Evolutionary conservation across 2,888 invertebrate species (phyloP).

Genomic region (Cabera pusaria): DNA sequence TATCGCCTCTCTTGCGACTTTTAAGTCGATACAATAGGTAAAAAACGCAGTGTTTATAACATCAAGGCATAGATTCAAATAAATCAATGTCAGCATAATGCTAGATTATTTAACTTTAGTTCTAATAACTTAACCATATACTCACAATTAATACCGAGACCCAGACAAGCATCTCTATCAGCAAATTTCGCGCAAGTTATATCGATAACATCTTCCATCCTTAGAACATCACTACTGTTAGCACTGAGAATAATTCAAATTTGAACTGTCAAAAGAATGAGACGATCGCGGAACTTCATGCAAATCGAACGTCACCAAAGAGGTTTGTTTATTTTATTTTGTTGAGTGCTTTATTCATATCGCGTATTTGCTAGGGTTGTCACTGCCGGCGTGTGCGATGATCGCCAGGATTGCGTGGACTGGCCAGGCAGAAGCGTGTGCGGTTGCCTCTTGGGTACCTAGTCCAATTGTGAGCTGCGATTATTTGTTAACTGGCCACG

Average conservation of each 20-base stretch:
- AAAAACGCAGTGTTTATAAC: too few relatives aligned
- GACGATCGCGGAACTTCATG: neutral
- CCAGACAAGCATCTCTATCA: neutral
- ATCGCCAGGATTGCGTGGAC: slow-evolving; percentile 72
- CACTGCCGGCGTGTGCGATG: slow-evolving; percentile 56
- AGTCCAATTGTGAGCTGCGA: slow-evolving; percentile 76
- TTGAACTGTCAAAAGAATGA: slow-evolving; percentile 11
- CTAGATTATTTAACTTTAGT: too few relatives aligned
- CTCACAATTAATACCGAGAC: slow-evolving; percentile 7
- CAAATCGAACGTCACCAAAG: neutral
- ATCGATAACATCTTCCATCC: slow-evolving; percentile 25
- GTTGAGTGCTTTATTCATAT: slow-evolving; percentile 9
- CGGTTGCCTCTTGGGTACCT: slow-evolving; percentile 62
- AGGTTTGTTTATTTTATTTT: neutral
- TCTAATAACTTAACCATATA: too few relatives aligned
- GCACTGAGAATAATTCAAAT: slow-evolving; percentile 17
- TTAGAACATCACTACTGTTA: slow-evolving; percentile 29
- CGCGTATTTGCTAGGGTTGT: slow-evolving; percentile 41
- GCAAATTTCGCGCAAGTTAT: slow-evolving; percentile 5
- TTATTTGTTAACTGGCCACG: slow-evolving; percentile 80
- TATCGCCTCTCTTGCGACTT: too few relatives aligned
- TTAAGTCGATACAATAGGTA: too few relatives aligned
- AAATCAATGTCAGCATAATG: too few relatives aligned
- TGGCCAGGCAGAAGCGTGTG: slow-evolving; percentile 56
- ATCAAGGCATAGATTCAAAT: too few relatives aligned